Conservation (phyloP, 2,888 invertebrate genomes). For the Heterodera filipjevi region DNA sequence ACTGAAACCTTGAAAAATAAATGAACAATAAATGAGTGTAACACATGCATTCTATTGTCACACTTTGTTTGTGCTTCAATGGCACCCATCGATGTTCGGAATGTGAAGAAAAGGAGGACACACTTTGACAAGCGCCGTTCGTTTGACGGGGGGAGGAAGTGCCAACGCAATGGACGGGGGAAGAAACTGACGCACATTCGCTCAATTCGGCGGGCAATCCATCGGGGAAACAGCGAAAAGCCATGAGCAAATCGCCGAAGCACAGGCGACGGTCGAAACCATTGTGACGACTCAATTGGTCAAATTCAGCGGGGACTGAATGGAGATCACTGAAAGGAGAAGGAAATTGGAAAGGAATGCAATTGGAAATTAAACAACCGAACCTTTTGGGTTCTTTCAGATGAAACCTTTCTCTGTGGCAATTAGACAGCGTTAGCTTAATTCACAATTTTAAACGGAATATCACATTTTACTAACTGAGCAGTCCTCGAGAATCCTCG, state of each 20-base stretch:
- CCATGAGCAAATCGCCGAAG: conserved; percentile 85
- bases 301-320: conserved; percentile 32
- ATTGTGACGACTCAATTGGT: conserved; percentile 71
- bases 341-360: too few species aligned
- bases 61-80: conserved; percentile 29
- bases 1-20: conserved; percentile 12
- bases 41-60: not conserved
- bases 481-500: conserved; percentile 60
- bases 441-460: not conserved
- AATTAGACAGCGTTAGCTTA: conserved; percentile 56
- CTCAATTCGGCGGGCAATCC: conserved; percentile 38
- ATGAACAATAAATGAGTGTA: not conserved
- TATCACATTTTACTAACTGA: not conserved
- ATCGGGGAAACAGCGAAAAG: conserved; percentile 70
- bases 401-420: conserved; percentile 59
- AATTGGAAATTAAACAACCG: too few species aligned
- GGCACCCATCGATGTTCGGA: conserved; percentile 30
- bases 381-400: conserved; percentile 51
- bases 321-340: conserved; percentile 2
- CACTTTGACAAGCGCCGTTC: not conserved
- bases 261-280: conserved; percentile 89
- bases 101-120: not conserved
- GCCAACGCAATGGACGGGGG: conserved; percentile 2
- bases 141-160: not conserved
- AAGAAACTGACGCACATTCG: not conserved